Percentiles rank a stretch among this genome's conserved stretches.
phyloP scores from a whole-genome alignment of 2,888 invertebrate species.

The Capitulum mitella region DNA sequence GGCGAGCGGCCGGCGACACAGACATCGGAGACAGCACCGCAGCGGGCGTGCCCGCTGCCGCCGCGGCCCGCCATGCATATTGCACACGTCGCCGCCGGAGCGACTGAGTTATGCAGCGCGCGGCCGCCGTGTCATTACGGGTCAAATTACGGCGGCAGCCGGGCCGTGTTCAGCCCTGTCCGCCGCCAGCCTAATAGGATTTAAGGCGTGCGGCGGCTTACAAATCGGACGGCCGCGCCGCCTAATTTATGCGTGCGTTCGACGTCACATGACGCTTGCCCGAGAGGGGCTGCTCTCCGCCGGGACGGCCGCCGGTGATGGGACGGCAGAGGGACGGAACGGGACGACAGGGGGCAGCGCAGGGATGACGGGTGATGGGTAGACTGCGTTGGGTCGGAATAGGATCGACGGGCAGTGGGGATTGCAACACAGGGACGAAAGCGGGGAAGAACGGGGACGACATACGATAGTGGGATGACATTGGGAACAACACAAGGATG shows the following conservation, averaged over 20 bases:
- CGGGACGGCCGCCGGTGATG: too few relatives aligned
- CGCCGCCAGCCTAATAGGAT: not conserved
- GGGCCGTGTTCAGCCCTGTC: not conserved
- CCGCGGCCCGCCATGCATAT: not conserved
- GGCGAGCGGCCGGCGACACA: not conserved
- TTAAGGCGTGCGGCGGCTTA: conserved; percentile 5
- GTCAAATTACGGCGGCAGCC: not conserved
- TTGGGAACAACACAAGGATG: too few relatives aligned
- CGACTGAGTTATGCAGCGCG: not conserved
- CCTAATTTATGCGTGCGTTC: not conserved
- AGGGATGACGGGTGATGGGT: too few relatives aligned
- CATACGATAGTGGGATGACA: too few relatives aligned
- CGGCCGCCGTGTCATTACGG: conserved; percentile 5
- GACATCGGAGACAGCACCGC: not conserved
- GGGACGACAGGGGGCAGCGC: too few relatives aligned
- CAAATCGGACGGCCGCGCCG: not conserved
- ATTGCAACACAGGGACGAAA: too few relatives aligned
- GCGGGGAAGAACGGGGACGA: too few relatives aligned
- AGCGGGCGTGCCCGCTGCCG: not conserved
- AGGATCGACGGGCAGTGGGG: too few relatives aligned
- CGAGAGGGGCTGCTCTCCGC: too few relatives aligned
- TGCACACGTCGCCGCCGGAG: not conserved
- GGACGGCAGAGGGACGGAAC: too few relatives aligned
- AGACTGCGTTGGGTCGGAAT: too few relatives aligned
- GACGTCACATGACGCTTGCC: not conserved